A percentile compares a stretch with the other conserved stretches of the same genome.
These are phyloP conservation scores for Phoxinus dragarum DNA, from an alignment of 2,797 vertebrate genomes.

Conservation along the genomic window DNA sequence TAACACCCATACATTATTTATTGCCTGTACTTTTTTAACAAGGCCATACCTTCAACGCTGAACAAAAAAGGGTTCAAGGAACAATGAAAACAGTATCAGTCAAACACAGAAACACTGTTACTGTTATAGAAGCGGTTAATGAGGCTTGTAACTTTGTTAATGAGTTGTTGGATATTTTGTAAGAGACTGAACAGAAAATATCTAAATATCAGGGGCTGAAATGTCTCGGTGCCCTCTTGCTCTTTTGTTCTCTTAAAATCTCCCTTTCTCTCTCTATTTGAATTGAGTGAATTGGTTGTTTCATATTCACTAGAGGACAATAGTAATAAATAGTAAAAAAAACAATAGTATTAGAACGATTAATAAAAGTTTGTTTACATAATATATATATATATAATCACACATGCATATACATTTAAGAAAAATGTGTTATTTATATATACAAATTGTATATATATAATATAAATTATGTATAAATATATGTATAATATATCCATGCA, in stretches of 20 bases:
- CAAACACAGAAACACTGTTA: conserved; percentile 18
- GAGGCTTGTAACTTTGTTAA: not conserved
- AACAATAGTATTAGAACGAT: not conserved
- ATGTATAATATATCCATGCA: too few relatives aligned
- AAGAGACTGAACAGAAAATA: conserved; percentile 8
- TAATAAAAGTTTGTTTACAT: too few relatives aligned
- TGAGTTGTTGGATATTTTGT: not conserved
- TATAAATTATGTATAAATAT: too few relatives aligned
- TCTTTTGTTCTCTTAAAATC: not conserved
- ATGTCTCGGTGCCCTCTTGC: not conserved
- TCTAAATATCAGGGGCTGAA: not conserved
- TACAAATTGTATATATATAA: too few relatives aligned
- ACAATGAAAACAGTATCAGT: conserved; percentile 17
- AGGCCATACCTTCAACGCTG: conserved; percentile 19
- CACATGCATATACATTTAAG: too few relatives aligned
- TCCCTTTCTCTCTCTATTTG: not conserved
- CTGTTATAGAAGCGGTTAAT: conserved; percentile 18
- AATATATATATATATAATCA: too few relatives aligned
- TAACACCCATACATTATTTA: conserved; percentile 49
- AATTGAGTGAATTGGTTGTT: not conserved
- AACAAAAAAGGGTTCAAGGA: conserved; percentile 41
- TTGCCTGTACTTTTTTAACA: conserved; percentile 45
- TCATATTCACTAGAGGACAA: not conserved
- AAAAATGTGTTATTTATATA: too few relatives aligned
- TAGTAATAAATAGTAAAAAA: not conserved